These are phyloP conservation scores for Perithous albicinctus DNA, from an alignment of 2,888 invertebrate genomes.

Conservation along the genomic window DNA sequence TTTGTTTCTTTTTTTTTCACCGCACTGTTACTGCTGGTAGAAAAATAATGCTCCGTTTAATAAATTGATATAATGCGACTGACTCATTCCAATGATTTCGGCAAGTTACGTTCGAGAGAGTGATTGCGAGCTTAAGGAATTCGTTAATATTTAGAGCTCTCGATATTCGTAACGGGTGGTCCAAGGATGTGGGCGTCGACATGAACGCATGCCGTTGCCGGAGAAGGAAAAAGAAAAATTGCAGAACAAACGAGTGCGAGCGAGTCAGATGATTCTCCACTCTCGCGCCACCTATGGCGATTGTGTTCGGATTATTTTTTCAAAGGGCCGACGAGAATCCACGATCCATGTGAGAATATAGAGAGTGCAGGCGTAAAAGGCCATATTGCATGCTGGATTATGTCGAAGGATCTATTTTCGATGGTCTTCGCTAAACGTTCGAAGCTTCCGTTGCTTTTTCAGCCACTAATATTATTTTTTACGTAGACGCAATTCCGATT, in stretches of 20 bases:
- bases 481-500: conserved; percentile 22
- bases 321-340: conserved; percentile 66
- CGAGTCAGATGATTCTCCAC: conserved; percentile 70
- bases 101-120: neutral
- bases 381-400: conserved; percentile 68
- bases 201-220: conserved; percentile 57
- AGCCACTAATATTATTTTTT: conserved; percentile 61
- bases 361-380: conserved; percentile 26
- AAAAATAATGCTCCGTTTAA: neutral
- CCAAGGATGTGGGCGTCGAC: conserved; percentile 70
- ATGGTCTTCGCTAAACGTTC: conserved; percentile 3
- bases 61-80: neutral
- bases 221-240: conserved; percentile 62
- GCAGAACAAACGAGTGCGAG: conserved; percentile 74
- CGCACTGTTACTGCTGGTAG: neutral
- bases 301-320: conserved; percentile 74
- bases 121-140: conserved; percentile 69
- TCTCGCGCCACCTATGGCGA: conserved; percentile 21
- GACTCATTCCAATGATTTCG: neutral
- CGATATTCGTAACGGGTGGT: conserved; percentile 76
- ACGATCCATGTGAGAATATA: conserved; percentile 26
- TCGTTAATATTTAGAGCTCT: conserved; percentile 78
- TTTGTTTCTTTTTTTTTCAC: neutral
- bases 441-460: conserved; percentile 62
- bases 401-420: conserved; percentile 71